These are phyloP conservation scores for Poecilia picta DNA, from an alignment of 2,797 vertebrate genomes.

Conservation along the genomic window DNA sequence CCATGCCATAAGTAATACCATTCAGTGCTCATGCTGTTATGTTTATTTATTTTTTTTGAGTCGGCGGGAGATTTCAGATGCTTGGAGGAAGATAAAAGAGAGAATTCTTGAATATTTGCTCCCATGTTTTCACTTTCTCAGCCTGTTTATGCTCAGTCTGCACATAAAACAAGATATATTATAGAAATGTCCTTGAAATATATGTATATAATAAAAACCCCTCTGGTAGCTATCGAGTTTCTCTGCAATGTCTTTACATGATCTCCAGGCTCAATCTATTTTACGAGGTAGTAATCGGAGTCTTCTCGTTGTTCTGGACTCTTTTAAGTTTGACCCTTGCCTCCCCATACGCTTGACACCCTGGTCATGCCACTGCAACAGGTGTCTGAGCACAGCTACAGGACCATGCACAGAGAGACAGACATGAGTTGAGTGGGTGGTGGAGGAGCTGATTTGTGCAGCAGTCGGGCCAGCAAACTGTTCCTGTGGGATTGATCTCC, in stretches of 20 bases:
- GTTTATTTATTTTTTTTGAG: constrained; percentile 27
- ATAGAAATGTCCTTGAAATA: constrained; percentile 22
- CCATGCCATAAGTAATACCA: constrained; percentile 15
- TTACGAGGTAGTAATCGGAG: constrained; percentile 59
- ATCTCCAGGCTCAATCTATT: constrained; percentile 29
- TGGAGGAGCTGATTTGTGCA: constrained; percentile 72
- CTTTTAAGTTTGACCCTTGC: constrained; percentile 12
- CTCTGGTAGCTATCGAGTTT: constrained; percentile 4
- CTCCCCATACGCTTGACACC: constrained; percentile 21
- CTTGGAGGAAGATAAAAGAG: constrained; percentile 23
- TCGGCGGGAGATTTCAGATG: constrained; percentile 29
- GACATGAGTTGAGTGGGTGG: constrained; percentile 49
- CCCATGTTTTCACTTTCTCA: constrained; percentile 28
- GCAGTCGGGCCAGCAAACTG: constrained; percentile 70
- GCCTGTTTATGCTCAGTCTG: constrained; percentile 3
- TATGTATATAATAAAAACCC: constrained; percentile 5
- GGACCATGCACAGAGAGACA: constrained; percentile 35
- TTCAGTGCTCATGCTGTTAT: constrained; percentile 22
- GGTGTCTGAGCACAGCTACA: constrained; percentile 70
- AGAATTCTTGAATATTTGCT: constrained; percentile 17
- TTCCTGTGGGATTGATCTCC: constrained; percentile 78
- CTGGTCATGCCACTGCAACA: constrained; percentile 62
- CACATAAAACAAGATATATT: constrained; percentile 10
- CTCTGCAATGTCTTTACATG: constrained; percentile 22
- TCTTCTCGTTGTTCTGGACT: constrained; percentile 36